Evolutionary conservation across 2,888 invertebrate species (phyloP).

Genomic region (Siphonodentalium dalli): DNA sequence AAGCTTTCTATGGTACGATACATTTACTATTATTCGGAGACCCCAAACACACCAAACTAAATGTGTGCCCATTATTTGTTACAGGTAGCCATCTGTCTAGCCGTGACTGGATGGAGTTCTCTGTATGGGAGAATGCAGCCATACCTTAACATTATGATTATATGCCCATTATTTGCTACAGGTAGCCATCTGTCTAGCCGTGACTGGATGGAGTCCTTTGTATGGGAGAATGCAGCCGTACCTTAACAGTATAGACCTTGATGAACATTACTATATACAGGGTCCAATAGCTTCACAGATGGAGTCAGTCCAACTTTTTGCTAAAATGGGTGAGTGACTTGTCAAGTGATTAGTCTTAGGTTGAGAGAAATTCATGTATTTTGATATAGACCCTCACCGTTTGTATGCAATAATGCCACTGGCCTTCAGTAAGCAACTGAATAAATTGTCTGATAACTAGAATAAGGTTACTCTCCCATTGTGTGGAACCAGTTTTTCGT

Average conservation of each 20-base stretch:
- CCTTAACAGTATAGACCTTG: slow-evolving; percentile 47
- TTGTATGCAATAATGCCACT: no score
- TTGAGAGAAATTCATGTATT: no score
- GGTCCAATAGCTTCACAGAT: slow-evolving; percentile 54
- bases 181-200: slow-evolving; percentile 54
- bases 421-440: no score
- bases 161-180: slow-evolving; percentile 18
- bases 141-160: slow-evolving; percentile 51
- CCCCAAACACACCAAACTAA: no score
- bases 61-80: no score
- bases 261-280: slow-evolving; percentile 60
- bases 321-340: slow-evolving; percentile 42
- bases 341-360: no score
- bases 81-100: slow-evolving; percentile 55
- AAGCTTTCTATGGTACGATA: no score
- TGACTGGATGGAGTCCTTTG: slow-evolving; percentile 48
- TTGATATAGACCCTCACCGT: no score
- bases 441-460: no score
- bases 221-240: slow-evolving; percentile 58
- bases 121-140: slow-evolving; percentile 57
- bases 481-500: no score
- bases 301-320: slow-evolving; percentile 55
- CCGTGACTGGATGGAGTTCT: slow-evolving; percentile 46
- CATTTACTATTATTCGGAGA: no score
- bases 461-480: no score